Conservation (phyloP, 2,797 vertebrate genomes). For the Sciurus vulgaris region DNA sequence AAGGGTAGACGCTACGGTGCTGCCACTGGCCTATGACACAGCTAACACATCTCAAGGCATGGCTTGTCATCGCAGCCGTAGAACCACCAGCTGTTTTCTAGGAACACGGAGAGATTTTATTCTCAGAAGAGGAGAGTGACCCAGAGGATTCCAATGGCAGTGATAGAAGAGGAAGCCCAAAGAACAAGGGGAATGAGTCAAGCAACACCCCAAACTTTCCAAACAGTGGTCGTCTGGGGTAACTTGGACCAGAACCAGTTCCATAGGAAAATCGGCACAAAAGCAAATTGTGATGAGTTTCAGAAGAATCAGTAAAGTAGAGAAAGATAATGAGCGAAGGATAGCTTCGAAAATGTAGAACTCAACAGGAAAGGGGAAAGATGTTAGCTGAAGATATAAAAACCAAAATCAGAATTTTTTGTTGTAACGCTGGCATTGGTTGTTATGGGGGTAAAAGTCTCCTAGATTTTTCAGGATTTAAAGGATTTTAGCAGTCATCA, state of each 20-base stretch:
- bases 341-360: conserved; percentile 1
- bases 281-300: neutral
- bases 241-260: neutral
- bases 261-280: neutral
- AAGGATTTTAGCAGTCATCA: neutral
- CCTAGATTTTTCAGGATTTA: neutral
- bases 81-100: neutral
- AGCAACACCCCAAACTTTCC: neutral
- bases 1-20: neutral
- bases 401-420: conserved; percentile 18
- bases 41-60: neutral
- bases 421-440: neutral
- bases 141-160: neutral
- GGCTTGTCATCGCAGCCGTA: neutral
- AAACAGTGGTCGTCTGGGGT: neutral
- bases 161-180: neutral
- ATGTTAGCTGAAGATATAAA: neutral
- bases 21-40: neutral
- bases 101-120: neutral
- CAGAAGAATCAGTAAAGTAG: neutral
- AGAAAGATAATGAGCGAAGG: neutral
- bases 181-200: neutral
- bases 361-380: neutral
- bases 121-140: neutral
- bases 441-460: neutral